These are phyloP conservation scores for Epinephelus cyanopodus DNA, from an alignment of 2,113 vertebrate genomes.

Conservation along the genomic window DNA sequence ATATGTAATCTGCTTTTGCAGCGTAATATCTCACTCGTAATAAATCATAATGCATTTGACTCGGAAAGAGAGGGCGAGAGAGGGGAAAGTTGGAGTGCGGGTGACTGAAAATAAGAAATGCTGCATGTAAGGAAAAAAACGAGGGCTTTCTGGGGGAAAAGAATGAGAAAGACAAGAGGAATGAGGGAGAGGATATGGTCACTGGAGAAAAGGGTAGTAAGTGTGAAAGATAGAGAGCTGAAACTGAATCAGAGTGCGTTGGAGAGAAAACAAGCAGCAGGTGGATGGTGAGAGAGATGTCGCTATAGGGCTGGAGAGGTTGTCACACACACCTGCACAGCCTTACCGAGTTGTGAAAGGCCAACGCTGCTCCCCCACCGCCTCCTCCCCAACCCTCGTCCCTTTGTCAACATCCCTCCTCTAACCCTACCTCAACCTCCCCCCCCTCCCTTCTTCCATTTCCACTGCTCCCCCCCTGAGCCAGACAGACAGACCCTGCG, in stretches of 20 bases:
- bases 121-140: conserved; percentile 39
- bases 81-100: conserved; percentile 53
- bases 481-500: conserved; percentile 72
- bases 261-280: conserved; percentile 46
- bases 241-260: conserved; percentile 38
- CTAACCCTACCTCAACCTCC: conserved; percentile 34
- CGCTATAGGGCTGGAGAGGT: conserved; percentile 54
- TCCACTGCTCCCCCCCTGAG: conserved; percentile 41
- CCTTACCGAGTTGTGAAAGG: conserved; percentile 43
- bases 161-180: conserved; percentile 35
- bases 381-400: neutral
- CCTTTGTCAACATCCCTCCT: conserved; percentile 52
- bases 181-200: conserved; percentile 44
- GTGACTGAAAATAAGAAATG: conserved; percentile 50
- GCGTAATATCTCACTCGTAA: conserved; percentile 75
- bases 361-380: neutral
- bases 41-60: conserved; percentile 80
- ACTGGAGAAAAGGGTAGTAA: conserved; percentile 41
- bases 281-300: conserved; percentile 57
- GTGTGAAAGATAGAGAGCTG: conserved; percentile 52
- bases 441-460: conserved; percentile 29
- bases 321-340: conserved; percentile 74
- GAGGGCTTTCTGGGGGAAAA: conserved; percentile 26
- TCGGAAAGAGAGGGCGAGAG: conserved; percentile 43
- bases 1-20: conserved; percentile 80